phyloP scores from a whole-genome alignment of 2,888 invertebrate species.

The Euzophera pinguis region DNA sequence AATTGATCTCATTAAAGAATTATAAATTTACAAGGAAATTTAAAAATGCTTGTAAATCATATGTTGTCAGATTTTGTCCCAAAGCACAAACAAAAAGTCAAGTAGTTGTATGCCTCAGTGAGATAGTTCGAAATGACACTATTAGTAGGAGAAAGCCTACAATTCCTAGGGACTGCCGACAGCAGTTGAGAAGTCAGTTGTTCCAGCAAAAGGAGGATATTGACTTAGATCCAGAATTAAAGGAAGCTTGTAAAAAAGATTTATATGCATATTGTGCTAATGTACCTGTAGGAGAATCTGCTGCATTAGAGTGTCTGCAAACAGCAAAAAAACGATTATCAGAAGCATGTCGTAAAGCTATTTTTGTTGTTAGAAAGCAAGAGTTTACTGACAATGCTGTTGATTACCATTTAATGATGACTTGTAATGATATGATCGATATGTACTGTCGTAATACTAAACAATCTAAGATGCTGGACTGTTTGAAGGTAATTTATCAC shows the following conservation, averaged over 20 bases:
- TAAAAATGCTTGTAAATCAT: conserved; percentile 93
- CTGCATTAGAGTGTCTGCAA: conserved; percentile 91
- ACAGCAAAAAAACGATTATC: conserved; percentile 82
- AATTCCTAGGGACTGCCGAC: conserved; percentile 92
- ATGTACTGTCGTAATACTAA: conserved; percentile 89
- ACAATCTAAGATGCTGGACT: conserved; percentile 84
- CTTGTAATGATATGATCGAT: conserved; percentile 92
- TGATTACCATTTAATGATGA: conserved; percentile 91
- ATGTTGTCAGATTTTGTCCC: conserved; percentile 85
- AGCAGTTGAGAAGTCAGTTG: conserved; percentile 93
- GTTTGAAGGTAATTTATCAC: conserved; percentile 82
- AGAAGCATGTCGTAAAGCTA: conserved; percentile 85
- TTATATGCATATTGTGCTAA: conserved; percentile 86
- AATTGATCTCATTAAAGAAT: conserved; percentile 94
- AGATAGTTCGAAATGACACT: conserved; percentile 94
- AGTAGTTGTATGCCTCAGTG: conserved; percentile 91
- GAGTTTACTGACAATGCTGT: conserved; percentile 92
- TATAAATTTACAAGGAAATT: conserved; percentile 97
- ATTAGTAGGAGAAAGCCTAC: conserved; percentile 86
- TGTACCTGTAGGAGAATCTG: conserved; percentile 82
- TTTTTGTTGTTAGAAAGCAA: conserved; percentile 92
- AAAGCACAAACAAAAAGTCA: conserved; percentile 87
- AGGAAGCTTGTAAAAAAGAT: conserved; percentile 89
- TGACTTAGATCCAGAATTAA: conserved; percentile 90
- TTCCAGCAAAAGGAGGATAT: conserved; percentile 95